A percentile compares a stretch with the other conserved stretches of the same genome.
Conservation (phyloP, 2,797 vertebrate species). For the Syncerus caffer region DNA sequence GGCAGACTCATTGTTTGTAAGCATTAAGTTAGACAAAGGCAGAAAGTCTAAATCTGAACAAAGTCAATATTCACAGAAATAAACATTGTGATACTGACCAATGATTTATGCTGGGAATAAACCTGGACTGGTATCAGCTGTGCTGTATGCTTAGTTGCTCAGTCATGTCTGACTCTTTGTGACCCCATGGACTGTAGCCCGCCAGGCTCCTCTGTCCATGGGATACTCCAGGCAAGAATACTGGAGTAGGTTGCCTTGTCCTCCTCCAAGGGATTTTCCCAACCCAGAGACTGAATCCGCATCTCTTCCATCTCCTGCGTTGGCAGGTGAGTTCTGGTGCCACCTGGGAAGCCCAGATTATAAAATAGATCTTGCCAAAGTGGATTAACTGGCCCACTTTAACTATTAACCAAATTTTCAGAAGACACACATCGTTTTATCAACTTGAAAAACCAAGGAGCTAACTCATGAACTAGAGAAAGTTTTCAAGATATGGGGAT, state of each 20-base stretch:
- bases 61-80: conserved; percentile 13
- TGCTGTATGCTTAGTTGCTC: neutral
- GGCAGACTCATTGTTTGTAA: neutral
- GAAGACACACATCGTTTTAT: neutral
- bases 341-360: neutral
- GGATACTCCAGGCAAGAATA: neutral
- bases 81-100: neutral
- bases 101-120: conserved; percentile 14
- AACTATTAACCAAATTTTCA: neutral
- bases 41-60: conserved; percentile 24
- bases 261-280: neutral
- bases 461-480: neutral
- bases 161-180: neutral
- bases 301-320: neutral
- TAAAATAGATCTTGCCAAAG: neutral
- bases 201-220: neutral
- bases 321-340: neutral
- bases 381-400: neutral
- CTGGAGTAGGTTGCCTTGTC: neutral
- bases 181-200: neutral
- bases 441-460: neutral
- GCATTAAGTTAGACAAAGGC: neutral
- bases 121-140: neutral
- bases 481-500: neutral
- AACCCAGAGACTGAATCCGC: rapidly evolving